A percentile compares a stretch with the other conserved stretches of the same genome.
These are phyloP conservation scores for Melanostoma scalare DNA, from an alignment of 2,888 invertebrate species.

Conservation along the genomic window DNA sequence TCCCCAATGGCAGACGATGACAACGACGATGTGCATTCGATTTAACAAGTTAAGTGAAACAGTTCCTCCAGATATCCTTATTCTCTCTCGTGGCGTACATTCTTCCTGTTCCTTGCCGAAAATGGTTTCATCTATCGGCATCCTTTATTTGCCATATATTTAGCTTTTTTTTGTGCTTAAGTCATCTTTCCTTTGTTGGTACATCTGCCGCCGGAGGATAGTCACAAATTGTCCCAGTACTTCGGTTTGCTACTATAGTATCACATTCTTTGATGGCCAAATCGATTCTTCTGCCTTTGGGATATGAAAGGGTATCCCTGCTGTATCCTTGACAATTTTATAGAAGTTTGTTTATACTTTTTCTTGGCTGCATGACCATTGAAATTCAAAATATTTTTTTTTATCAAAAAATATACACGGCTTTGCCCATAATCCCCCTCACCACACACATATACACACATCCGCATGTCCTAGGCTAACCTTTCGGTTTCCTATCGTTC, in stretches of 20 bases:
- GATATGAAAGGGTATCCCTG: slow-evolving; percentile 13
- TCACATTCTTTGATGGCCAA: slow-evolving; percentile 33
- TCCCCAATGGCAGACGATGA: background rate
- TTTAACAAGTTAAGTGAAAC: slow-evolving; percentile 63
- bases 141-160: slow-evolving; percentile 58
- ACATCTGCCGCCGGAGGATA: slow-evolving; percentile 32
- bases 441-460: slow-evolving; percentile 1
- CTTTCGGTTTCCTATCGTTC: slow-evolving; percentile 22
- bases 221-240: slow-evolving; percentile 41
- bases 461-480: background rate
- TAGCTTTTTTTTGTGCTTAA: slow-evolving; percentile 44
- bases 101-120: slow-evolving; percentile 52
- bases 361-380: slow-evolving; percentile 46
- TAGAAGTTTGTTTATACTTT: slow-evolving; percentile 4
- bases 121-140: slow-evolving; percentile 26
- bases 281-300: slow-evolving; percentile 49
- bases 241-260: slow-evolving; percentile 15
- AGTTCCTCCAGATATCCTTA: slow-evolving; percentile 53
- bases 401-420: slow-evolving; percentile 44
- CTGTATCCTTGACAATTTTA: slow-evolving; percentile 40
- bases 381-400: slow-evolving; percentile 53
- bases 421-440: background rate
- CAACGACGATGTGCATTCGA: slow-evolving; percentile 44
- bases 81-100: slow-evolving; percentile 20
- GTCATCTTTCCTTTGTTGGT: slow-evolving; percentile 28